Evolutionary conservation across 2,113 vertebrate genomes (phyloP), one percentile per base, ranked within the genome.

Genomic region (Mirounga angustirostris): DNA sequence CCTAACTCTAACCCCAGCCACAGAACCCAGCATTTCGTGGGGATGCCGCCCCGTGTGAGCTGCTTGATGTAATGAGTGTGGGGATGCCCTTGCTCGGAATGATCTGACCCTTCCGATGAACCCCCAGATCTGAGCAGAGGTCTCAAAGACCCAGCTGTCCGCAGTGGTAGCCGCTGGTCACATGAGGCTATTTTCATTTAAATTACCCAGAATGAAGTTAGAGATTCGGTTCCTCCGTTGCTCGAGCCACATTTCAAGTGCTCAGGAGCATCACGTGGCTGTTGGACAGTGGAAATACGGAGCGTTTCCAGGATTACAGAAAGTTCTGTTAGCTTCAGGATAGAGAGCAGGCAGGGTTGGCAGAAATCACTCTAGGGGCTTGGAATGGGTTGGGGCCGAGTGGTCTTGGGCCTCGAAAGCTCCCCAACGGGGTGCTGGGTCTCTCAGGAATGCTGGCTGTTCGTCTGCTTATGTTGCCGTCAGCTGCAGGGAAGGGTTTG

Each of bases 211-310:
- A 43, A 91, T 28, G 18, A 30, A 65, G n/a, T 5, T 18, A 4
- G n/a, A 36, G 74, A 2, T 0, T 50, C 30, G 0, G n/a, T 13
- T 52, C n/a, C 10, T 28, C 69, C 0, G 4, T 36, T 28, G 28
- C 36, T 50, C 15, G 58, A 7, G 30, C 24, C 58, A 30, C 36
- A 5, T 30, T 46, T 43, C 87, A 28, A 1, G 5, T 52, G 43
- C 65, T 82, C 79, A 14, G 43, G 7, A 10, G 84, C 11, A 36
- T 52, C 76, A 50, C 0, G 0, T 65, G 80, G 69, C 61, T n/a
- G 13, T 28, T 84, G 36, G 87, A 18, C 1, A 7, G 21, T 21
- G 69, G 36, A 22, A 63, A 33, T 50, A 50, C 0, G 63, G 59
- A 50, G 21, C 7, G 15, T 58, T 78, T 67, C 50, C 16, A 78